phyloP scores from a whole-genome alignment of 2,797 vertebrate genomes.

The Delichon dasypus region DNA sequence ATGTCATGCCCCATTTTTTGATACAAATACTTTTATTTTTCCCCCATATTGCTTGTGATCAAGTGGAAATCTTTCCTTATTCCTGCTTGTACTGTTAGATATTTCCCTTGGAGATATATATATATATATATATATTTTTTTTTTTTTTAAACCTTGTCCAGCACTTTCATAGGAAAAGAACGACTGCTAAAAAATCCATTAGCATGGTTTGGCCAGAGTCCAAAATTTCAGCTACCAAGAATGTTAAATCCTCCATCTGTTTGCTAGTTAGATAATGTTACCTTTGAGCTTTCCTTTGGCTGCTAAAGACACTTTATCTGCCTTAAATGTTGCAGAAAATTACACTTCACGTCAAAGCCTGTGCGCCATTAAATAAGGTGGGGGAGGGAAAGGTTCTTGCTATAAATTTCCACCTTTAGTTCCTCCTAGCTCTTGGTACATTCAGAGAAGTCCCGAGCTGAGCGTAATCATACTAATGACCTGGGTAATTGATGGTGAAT shows the following conservation, averaged over 20 bases:
- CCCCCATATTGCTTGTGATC: neutral
- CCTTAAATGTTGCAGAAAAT: slow-evolving; percentile 75
- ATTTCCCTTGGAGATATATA: neutral
- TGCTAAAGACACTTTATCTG: slow-evolving; percentile 72
- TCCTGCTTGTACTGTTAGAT: neutral
- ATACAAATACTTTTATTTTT: neutral
- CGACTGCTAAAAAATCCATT: slow-evolving; percentile 69
- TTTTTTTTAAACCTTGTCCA: neutral
- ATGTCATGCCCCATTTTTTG: neutral
- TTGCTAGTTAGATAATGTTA: slow-evolving; percentile 74
- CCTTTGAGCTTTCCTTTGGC: slow-evolving; percentile 72
- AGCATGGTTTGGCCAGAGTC: slow-evolving; percentile 50
- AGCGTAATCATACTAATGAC: slow-evolving; percentile 58
- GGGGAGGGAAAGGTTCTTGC: slow-evolving; percentile 1
- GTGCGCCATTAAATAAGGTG: slow-evolving; percentile 49
- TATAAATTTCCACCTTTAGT: slow-evolving; percentile 60
- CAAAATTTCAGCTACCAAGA: slow-evolving; percentile 68
- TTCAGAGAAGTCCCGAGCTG: slow-evolving; percentile 23
- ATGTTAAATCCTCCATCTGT: slow-evolving; percentile 71
- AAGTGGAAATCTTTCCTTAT: neutral
- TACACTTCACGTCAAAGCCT: slow-evolving; percentile 70
- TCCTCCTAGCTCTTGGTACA: slow-evolving; percentile 32
- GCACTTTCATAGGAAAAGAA: slow-evolving; percentile 36
- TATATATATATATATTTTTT: too few species aligned
- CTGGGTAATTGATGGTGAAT: slow-evolving; percentile 64